These are phyloP conservation scores for Hippocampus zosterae DNA, from an alignment of 2,113 vertebrate species.

Conservation along the genomic window DNA sequence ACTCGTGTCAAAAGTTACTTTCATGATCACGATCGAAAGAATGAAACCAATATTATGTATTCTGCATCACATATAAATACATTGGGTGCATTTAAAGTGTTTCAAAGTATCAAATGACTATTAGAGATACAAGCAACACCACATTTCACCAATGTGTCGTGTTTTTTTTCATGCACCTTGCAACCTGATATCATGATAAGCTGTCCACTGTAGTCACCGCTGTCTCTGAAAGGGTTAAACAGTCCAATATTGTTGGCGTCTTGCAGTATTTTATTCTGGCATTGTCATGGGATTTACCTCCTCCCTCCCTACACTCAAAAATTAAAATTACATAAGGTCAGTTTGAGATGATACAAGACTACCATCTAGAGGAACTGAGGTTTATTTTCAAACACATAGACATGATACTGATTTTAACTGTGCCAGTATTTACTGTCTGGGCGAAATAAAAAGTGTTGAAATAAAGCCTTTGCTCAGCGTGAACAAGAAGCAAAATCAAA, in stretches of 20 bases:
- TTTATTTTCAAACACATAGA: background rate
- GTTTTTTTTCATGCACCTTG: background rate
- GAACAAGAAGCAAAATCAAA: too few species aligned
- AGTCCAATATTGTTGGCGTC: too few species aligned
- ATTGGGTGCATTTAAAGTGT: too few species aligned
- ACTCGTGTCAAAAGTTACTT: background rate
- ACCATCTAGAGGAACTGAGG: conserved; percentile 17
- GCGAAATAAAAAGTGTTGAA: background rate
- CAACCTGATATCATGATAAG: too few species aligned
- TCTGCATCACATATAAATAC: too few species aligned
- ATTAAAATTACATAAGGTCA: background rate
- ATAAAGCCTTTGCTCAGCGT: background rate
- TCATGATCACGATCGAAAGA: too few species aligned
- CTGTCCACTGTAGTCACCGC: too few species aligned
- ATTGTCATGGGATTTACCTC: background rate
- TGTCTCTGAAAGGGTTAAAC: background rate
- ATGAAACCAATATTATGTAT: too few species aligned
- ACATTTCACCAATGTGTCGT: background rate
- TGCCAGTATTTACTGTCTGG: background rate
- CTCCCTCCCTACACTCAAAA: background rate
- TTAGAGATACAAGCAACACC: too few species aligned
- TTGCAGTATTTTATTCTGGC: background rate
- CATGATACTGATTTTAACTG: background rate
- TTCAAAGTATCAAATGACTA: too few species aligned
- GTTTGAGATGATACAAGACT: background rate